Percentiles rank a stretch among this genome's conserved stretches.
Evolutionary conservation across 2,888 invertebrate genomes (phyloP).

Genomic region (Xanthia togata): DNA sequence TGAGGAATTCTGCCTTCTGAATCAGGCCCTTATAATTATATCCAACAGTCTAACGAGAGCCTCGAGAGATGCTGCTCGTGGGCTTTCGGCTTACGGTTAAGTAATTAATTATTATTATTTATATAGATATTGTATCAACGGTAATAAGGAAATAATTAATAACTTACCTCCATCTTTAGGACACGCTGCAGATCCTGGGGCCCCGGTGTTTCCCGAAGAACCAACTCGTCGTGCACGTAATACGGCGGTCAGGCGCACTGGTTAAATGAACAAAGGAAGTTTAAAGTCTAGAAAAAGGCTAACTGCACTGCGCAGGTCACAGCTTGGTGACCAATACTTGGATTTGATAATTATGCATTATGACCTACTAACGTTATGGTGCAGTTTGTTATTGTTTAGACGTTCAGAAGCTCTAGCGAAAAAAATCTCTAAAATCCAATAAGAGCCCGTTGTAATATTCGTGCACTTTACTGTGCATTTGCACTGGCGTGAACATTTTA

Average conservation of each 20-base stretch:
- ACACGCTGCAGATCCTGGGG: background rate
- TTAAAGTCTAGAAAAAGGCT: background rate
- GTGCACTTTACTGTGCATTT: no score
- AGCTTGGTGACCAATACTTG: slow-evolving; percentile 1
- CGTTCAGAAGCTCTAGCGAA: no score
- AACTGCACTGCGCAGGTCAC: slow-evolving; percentile 15
- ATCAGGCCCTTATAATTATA: no score
- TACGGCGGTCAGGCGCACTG: background rate
- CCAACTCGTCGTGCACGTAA: background rate
- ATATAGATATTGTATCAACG: background rate
- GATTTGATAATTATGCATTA: background rate
- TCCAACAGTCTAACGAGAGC: no score
- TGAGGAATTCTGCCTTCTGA: no score
- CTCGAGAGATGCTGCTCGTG: no score
- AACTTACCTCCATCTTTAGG: background rate
- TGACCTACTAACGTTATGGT: background rate
- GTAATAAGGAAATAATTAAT: background rate
- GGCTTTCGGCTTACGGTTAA: no score
- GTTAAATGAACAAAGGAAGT: background rate
- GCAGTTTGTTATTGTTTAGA: background rate
- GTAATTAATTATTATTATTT: background rate
- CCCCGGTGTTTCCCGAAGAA: background rate
- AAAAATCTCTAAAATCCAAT: no score
- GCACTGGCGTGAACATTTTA: no score
- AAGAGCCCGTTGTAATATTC: no score